Evolutionary conservation across 2,113 vertebrate species (phyloP).

Genomic region (Parotia lawesii): DNA sequence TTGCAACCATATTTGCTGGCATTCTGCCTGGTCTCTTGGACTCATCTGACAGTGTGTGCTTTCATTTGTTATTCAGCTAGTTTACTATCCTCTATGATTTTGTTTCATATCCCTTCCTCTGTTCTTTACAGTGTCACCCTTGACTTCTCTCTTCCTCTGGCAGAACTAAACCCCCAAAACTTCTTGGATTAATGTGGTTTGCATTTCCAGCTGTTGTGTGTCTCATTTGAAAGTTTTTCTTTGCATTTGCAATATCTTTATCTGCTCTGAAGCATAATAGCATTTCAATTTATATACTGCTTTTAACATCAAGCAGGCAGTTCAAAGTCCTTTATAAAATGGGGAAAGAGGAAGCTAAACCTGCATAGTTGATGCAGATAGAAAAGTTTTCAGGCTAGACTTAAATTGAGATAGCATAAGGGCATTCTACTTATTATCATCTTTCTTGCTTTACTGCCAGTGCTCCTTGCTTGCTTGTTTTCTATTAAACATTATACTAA

Average conservation of each 20-base stretch:
- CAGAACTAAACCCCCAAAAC: not conserved
- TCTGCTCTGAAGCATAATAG: conserved; percentile 56
- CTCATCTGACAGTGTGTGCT: not conserved
- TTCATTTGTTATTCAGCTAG: conserved; percentile 35
- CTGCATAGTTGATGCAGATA: conserved; percentile 4
- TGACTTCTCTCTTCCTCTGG: conserved; percentile 4
- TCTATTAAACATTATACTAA: not conserved
- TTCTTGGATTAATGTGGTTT: conserved; percentile 26
- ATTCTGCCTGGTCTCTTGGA: conserved; percentile 11
- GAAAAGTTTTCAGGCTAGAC: conserved; percentile 34
- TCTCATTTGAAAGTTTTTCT: conserved; percentile 55
- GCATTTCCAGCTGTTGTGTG: conserved; percentile 22
- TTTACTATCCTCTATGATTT: conserved; percentile 29
- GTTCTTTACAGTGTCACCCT: not conserved
- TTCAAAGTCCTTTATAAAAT: conserved; percentile 57
- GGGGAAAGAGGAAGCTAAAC: conserved; percentile 29
- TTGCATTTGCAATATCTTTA: conserved; percentile 57
- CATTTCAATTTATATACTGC: conserved; percentile 45
- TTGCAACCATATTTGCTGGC: conserved; percentile 44
- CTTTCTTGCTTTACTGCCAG: not conserved
- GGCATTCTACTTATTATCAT: not conserved
- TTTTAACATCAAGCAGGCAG: conserved; percentile 57
- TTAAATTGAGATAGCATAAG: not conserved
- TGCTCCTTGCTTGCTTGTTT: not conserved
- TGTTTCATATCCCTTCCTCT: conserved; percentile 24